Percentiles rank a stretch among this genome's conserved stretches.
Evolutionary conservation across 2,888 invertebrate species (phyloP).

Genomic region (Thysanoteuthis rhombus): DNA sequence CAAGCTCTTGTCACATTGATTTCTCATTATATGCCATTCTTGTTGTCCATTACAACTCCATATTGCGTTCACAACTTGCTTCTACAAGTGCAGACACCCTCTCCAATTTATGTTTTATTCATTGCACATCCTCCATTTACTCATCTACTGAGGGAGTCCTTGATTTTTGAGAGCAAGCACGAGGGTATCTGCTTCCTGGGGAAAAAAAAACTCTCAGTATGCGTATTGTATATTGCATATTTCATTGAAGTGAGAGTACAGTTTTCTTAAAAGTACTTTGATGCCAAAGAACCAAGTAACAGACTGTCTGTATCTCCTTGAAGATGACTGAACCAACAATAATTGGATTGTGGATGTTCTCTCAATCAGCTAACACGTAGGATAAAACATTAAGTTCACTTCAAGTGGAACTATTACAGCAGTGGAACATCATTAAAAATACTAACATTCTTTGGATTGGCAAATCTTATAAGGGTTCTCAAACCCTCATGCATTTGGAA

Average conservation of each 20-base stretch:
- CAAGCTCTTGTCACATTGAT: conserved; percentile 27
- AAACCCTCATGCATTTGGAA: neutral
- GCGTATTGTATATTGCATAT: neutral
- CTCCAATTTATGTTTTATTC: conserved; percentile 19
- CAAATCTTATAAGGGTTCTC: neutral
- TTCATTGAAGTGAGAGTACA: neutral
- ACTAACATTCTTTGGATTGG: neutral
- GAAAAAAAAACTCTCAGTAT: neutral
- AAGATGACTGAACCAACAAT: neutral
- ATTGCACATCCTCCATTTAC: neutral
- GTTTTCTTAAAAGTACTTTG: neutral
- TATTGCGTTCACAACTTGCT: conserved; percentile 14
- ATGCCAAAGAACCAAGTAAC: neutral
- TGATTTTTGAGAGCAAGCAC: neutral
- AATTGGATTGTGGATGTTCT: neutral
- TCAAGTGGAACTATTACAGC: neutral
- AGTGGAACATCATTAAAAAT: neutral
- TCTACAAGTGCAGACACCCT: conserved; percentile 21
- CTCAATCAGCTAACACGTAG: neutral
- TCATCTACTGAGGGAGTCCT: neutral
- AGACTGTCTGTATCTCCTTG: neutral
- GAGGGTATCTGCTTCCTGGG: neutral
- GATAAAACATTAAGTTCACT: neutral
- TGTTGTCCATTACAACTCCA: conserved; percentile 27
- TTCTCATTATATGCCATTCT: conserved; percentile 32